Base-by-base conservation (phyloP, 2,113 vertebrate species). In the Phylloscopus whistleri region DNA sequence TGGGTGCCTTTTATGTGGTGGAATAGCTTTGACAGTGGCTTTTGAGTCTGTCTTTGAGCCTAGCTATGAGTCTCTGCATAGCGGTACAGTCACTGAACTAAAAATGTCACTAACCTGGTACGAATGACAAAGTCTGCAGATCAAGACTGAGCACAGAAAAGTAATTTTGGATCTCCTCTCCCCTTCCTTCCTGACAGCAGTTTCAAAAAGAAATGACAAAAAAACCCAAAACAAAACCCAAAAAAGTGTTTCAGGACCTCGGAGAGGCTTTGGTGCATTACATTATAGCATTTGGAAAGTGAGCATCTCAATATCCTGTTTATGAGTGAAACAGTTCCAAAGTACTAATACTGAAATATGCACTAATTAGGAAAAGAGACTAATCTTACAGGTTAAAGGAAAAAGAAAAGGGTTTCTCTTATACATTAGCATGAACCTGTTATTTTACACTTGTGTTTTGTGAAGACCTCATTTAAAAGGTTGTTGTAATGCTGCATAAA, bases 151-250 rank as follows among this genome's bases (percentile, higher is more conserved):
- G 26, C 24, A n/a, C 5, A 72, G 58, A 77, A 86, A 31, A 67
- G 37, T 52, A 51, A 62, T 74, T 87, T 43, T 21, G 16, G 3
- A 28, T 46, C 17, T 55, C 22, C 8, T 52, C 27, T 72, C 15
- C 7, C 33, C 22, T 68, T 66, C 37, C 43, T 59, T 72, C 17
- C 21, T 60, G 31, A 9, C 46, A 91, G 28, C 10, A 88, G 62
- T 72, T 70, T 72, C 24, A 86, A 84, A 92, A 73, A 76, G 7
- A 91, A 56, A 41, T 58, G 33, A 69, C 8, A 67, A 92, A 43
- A 66, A 74, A 69, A 1, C 0, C 1, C 8, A 31, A 73, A 27
- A 6, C 4, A 56, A 60, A 68, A 73, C 1, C 8, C 3, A 4
- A 10, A 63, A 63, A 72, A 41, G 0, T 37, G 2, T 74, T 88